Evolutionary conservation across 2,797 vertebrate species (phyloP), one percentile per base, ranked within the genome.

Genomic region (Hirundo rustica): DNA sequence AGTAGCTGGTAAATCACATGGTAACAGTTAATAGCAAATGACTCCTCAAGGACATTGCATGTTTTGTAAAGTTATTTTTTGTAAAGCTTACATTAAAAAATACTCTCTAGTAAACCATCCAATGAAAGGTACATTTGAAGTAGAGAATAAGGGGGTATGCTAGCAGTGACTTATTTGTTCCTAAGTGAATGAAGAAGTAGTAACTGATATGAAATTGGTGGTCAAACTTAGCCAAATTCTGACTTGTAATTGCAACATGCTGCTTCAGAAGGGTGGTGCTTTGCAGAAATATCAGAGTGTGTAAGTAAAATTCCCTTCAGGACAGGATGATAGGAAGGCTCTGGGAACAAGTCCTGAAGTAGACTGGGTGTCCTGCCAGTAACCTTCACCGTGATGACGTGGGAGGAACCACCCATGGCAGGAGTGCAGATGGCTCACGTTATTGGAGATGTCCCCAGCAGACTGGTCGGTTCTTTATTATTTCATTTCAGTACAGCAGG

Each of bases 301-400:
- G 38, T 61, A 65, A 81, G 65, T 51, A 58, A 58, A 92, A 95
- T 47, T 84, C 89, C 74, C 76, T 92, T 92, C 84, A 91, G 68
- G 70, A 81, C 1, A 16, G 78, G 47, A 47, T 57, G 88, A 94
- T 81, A 92, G 66, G 27, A 44, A 53, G 85, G 79, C 80, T 89
- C 82, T 89, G 74, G 78, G 73, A 95, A 79, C 53, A 80, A 74
- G 30, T 50, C 64, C 73, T 79, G 72, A 36, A 4, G 26, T 9
- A 89, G 66, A 85, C 88, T 84, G 89, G 8, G 79, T 92, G 87
- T 94, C 74, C 93, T 97, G 87, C 95, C 93, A 93, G 67, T 92
- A 93, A 84, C 85, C 88, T 91, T 93, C 81, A 45, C 57, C 54
- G 86, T 8, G 5, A 16, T 93, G 93, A 95, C 54, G 40, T 58